Conservation (phyloP, 1,140 invertebrate genomes). For the Anoplolepis gracilipes region DNA sequence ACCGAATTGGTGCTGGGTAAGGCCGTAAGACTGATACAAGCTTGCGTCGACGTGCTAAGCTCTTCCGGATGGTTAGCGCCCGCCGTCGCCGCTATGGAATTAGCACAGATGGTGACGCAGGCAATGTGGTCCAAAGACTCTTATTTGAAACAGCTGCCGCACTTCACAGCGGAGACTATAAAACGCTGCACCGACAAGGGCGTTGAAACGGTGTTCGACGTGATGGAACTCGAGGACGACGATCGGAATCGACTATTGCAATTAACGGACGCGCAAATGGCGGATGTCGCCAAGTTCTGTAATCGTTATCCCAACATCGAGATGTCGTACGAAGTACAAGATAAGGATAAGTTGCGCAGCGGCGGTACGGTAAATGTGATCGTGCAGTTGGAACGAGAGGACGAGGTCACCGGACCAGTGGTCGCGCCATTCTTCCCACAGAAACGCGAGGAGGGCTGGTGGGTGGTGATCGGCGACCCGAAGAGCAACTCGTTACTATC, state of each 20-base stretch:
- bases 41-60: conserved; percentile 99
- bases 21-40: conserved; percentile 96
- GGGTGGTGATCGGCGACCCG: conserved; percentile 99
- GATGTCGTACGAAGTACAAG: conserved; percentile 95
- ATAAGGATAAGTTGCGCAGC: conserved; percentile 92
- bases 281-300: conserved; percentile 98
- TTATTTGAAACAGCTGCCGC: conserved; percentile 98
- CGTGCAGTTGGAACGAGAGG: conserved; percentile 98
- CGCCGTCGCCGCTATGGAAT: conserved; percentile 99
- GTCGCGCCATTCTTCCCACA: conserved; percentile 99
- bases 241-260: conserved; percentile 95
- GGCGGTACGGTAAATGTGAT: conserved; percentile 94
- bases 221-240: conserved; percentile 99
- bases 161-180: conserved; percentile 96
- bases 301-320: conserved; percentile 99
- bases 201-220: conserved; percentile 98
- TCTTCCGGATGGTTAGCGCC: conserved; percentile 99
- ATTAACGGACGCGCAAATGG: conserved; percentile 95
- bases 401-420: conserved; percentile 98
- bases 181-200: conserved; percentile 96
- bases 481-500: conserved; percentile 97
- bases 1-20: conserved; percentile 96
- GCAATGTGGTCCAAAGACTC: conserved; percentile 99
- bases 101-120: conserved; percentile 99
- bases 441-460: conserved; percentile 99